phyloP scores from a whole-genome alignment of 2,888 invertebrate species.

The Acrocyrtus sp. region DNA sequence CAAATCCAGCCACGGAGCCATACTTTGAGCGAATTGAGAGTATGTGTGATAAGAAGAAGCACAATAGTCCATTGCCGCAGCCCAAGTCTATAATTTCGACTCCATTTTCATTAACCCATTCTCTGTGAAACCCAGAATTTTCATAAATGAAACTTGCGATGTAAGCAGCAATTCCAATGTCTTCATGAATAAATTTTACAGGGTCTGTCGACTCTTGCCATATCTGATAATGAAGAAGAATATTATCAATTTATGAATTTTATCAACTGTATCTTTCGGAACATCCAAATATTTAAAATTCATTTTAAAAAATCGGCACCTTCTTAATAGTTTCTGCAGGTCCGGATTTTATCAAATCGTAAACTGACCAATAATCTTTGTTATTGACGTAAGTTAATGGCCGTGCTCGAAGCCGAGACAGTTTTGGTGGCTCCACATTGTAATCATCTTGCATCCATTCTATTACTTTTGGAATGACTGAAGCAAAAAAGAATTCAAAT shows the following conservation, averaged over 20 bases:
- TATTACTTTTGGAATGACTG: constrained; percentile 26
- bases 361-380: constrained; percentile 24
- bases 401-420: constrained; percentile 13
- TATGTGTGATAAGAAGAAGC: constrained; percentile 78
- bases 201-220: constrained; percentile 97
- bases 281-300: no score
- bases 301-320: no score
- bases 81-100: constrained; percentile 87
- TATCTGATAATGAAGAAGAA: constrained; percentile 68
- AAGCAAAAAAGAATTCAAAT: constrained; percentile 5
- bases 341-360: constrained; percentile 32
- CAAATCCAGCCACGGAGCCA: constrained; percentile 83
- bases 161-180: constrained; percentile 92
- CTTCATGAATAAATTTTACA: constrained; percentile 94
- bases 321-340: constrained; percentile 29
- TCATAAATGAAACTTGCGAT: constrained; percentile 27
- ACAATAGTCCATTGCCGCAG: constrained; percentile 96
- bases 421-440: constrained; percentile 3
- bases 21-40: constrained; percentile 73
- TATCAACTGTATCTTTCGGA: no score
- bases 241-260: constrained; percentile 1
- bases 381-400: constrained; percentile 14
- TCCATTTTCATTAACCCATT: constrained; percentile 77
- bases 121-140: constrained; percentile 70
- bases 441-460: constrained; percentile 35